Percentiles rank a stretch among this genome's conserved stretches.
Conservation (phyloP, 2,888 invertebrate genomes). For the Cheilosia urbana region DNA sequence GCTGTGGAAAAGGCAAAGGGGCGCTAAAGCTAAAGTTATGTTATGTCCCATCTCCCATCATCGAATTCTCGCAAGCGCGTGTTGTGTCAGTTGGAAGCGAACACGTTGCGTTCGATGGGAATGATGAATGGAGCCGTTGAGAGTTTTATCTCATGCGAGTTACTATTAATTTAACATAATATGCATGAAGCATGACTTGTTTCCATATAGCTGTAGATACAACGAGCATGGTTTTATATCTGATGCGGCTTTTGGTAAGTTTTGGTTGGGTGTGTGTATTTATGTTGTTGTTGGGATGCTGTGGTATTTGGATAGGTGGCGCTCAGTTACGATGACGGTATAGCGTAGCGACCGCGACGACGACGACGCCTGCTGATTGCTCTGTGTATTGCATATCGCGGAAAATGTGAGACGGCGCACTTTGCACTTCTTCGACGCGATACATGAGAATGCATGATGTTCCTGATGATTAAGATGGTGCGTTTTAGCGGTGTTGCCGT, state of each 20-base stretch:
- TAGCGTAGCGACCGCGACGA: conserved; percentile 4
- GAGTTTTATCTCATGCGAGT: conserved; percentile 63
- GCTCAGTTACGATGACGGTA: conserved; percentile 47
- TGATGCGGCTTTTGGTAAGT: not conserved
- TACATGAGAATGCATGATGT: conserved; percentile 54
- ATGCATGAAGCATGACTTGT: conserved; percentile 47
- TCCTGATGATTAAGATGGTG: conserved; percentile 57
- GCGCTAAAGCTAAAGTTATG: conserved; percentile 33
- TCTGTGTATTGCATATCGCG: conserved; percentile 56
- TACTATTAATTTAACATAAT: conserved; percentile 62
- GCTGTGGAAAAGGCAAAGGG: conserved; percentile 50
- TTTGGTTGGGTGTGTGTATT: not conserved
- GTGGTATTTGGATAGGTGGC: conserved; percentile 64
- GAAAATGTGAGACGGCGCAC: conserved; percentile 71
- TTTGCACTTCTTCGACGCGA: conserved; percentile 56
- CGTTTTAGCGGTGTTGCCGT: conserved; percentile 49
- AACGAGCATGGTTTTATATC: conserved; percentile 11
- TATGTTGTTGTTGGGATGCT: conserved; percentile 20
- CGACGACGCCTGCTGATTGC: conserved; percentile 33
- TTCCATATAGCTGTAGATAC: conserved; percentile 40
- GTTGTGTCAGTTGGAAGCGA: conserved; percentile 42
- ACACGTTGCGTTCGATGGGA: conserved; percentile 52
- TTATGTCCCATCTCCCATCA: no score
- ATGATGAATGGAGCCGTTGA: conserved; percentile 67
- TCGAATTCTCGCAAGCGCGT: not conserved